Base-by-base conservation (phyloP, 92 coral and sea anemone species). In the Hydrozoanthus gracilis region DNA sequence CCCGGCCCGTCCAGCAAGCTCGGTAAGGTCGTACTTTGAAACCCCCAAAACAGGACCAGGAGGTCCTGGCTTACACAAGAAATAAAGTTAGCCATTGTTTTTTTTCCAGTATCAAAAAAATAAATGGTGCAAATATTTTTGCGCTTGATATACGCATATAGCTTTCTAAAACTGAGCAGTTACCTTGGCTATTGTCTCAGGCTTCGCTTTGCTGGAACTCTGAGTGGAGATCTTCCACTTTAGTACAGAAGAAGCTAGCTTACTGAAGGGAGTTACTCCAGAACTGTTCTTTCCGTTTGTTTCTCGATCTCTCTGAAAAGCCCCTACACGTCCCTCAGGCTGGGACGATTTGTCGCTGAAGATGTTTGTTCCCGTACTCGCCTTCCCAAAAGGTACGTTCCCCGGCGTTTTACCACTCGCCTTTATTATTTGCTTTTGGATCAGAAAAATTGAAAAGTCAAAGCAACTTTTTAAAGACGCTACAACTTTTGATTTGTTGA, bases 141-240 rank as follows among this genome's bases (percentile, higher is more conserved):
- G 39, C 2, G 39, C 2, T 27, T 27, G 39, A 27, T 27, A 27
- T 27, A 27, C 39, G 39, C 39, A 27, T 2, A 27, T 27, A 27
- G 39, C 39, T 27, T n/a, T 27, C 5, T 16, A 17, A n/a, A 20
- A 67, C 46, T 10, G 49, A 14, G 10, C 6, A 48, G 27, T 50
- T 5, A 80, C 85, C 85, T 80, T 80, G 74, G 85, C 85, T 45
- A 80, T 80, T 65, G 85, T 14, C 60, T 80, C 85, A 4, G 13
- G 7, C 48, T 80, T 80, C 9, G 61, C 4, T 62, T 65, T 65
- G 4, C 47, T 80, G 6, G 60, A 3, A 13, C 74, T 73, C 27
- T 69, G 74, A 46, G 61, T 20, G 18, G n/a, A 64, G 72, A 80
- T 80, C 46, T 64, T 80, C 85, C 85, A 80, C 8, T 80, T 80